phyloP scores from a whole-genome alignment of 2,888 invertebrate species.

The Lepas anatifera region DNA sequence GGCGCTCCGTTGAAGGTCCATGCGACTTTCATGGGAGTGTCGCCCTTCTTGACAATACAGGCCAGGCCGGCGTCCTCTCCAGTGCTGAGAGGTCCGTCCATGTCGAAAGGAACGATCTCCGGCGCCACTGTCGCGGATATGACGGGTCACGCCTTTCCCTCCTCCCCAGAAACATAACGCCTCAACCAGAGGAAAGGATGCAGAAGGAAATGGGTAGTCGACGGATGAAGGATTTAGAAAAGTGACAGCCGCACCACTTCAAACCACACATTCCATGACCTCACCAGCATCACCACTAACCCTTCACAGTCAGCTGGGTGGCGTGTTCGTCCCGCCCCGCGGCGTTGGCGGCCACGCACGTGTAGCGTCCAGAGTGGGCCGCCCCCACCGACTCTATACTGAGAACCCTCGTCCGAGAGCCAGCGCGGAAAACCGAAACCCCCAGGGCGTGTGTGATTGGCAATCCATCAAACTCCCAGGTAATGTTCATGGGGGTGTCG shows the following conservation, averaged over 20 bases:
- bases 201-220: no score
- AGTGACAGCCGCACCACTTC: no score
- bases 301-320: slow-evolving; percentile 26
- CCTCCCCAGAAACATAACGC: no score
- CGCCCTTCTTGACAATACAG: slow-evolving; percentile 28
- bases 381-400: slow-evolving; percentile 36
- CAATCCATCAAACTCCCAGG: slow-evolving; percentile 32
- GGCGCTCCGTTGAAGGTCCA: slow-evolving; percentile 32
- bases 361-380: slow-evolving; percentile 26
- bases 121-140: slow-evolving; percentile 40
- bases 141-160: no score
- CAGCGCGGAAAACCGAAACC: slow-evolving; percentile 44
- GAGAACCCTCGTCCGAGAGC: slow-evolving; percentile 48
- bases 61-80: slow-evolving; percentile 48
- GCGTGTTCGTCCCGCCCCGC: slow-evolving; percentile 22
- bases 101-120: slow-evolving; percentile 56
- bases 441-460: slow-evolving; percentile 29
- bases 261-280: no score
- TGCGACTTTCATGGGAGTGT: slow-evolving; percentile 33
- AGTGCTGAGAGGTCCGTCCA: slow-evolving; percentile 55
- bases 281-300: no score
- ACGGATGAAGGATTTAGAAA: no score
- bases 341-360: slow-evolving; percentile 25
- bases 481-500: slow-evolving; percentile 34
- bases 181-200: no score